These are phyloP conservation scores for Papilio dardanus DNA, from an alignment of 1,140 invertebrate genomes.

Conservation along the genomic window DNA sequence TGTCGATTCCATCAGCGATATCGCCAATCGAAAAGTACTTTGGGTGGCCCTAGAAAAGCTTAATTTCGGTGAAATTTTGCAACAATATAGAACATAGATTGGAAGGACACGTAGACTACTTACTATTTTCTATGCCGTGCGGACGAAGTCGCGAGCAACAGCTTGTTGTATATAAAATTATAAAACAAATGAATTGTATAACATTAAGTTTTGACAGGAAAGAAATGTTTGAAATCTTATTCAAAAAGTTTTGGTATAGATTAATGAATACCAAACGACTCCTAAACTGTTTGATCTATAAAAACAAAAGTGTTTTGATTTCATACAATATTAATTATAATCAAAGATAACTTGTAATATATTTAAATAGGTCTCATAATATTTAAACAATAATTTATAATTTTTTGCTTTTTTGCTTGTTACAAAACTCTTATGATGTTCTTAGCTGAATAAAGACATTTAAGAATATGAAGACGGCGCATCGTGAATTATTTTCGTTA, in stretches of 20 bases:
- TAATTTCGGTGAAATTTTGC: too few relatives aligned
- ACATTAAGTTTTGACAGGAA: background rate
- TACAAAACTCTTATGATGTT: too few relatives aligned
- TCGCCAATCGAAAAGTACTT: too few relatives aligned
- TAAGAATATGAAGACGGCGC: too few relatives aligned
- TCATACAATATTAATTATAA: background rate
- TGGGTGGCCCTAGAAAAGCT: too few relatives aligned
- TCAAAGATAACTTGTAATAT: background rate
- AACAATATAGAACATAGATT: too few relatives aligned
- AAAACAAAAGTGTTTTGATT: background rate
- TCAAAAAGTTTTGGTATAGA: background rate
- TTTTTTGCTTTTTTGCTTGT: too few relatives aligned
- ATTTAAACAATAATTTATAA: slow-evolving; percentile 18
- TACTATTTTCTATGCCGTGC: background rate
- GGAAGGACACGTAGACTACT: too few relatives aligned
- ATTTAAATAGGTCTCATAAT: background rate
- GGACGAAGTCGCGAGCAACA: too few relatives aligned
- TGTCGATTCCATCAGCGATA: too few relatives aligned
- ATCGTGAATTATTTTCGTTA: too few relatives aligned
- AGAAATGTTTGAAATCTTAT: background rate
- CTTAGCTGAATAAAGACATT: too few relatives aligned
- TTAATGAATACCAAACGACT: background rate
- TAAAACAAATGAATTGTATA: slow-evolving; percentile 17
- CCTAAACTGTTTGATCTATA: background rate
- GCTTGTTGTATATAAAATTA: background rate